Conservation (phyloP, 2,797 vertebrate species). For the Crenichthys baileyi region DNA sequence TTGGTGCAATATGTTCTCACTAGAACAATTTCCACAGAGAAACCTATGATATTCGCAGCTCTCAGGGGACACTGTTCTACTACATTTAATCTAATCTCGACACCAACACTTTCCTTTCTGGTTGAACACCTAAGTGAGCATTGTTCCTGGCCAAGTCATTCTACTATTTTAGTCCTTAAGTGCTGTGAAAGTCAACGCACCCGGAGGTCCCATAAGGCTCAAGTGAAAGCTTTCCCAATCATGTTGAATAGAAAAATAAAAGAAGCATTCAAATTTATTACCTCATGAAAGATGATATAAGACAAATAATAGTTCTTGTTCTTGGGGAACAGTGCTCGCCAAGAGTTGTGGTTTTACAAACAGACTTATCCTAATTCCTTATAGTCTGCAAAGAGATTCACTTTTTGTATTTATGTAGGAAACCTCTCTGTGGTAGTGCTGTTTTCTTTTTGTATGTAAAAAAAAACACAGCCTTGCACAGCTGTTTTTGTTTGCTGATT, state of each 20-base stretch:
- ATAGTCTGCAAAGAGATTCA: constrained; percentile 15
- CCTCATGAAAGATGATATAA: constrained; percentile 28
- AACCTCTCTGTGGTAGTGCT: background rate
- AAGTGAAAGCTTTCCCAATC: constrained; percentile 18
- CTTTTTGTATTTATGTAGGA: background rate
- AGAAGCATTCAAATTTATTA: constrained; percentile 33
- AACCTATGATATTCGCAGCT: constrained; percentile 46
- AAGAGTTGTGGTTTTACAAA: constrained; percentile 41
- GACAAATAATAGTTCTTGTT: constrained; percentile 33
- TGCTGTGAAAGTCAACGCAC: constrained; percentile 55
- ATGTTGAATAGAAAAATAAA: constrained; percentile 22
- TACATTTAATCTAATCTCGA: constrained; percentile 48
- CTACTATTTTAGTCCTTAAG: constrained; percentile 46
- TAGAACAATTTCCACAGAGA: constrained; percentile 37
- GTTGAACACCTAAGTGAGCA: constrained; percentile 51
- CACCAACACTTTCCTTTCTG: constrained; percentile 43
- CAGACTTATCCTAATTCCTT: constrained; percentile 13
- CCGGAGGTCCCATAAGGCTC: constrained; percentile 3
- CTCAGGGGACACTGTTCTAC: constrained; percentile 37
- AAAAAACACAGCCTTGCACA: constrained; percentile 24
- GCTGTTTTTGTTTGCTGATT: constrained; percentile 13
- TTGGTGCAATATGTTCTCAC: constrained; percentile 22
- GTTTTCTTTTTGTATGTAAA: constrained; percentile 7
- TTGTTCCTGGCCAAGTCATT: constrained; percentile 38
- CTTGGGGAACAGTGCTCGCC: constrained; percentile 17